Evolutionary conservation across 2,113 vertebrate genomes (phyloP), one percentile per base, ranked within the genome.

Genomic region (Leptobrachium ailaonicum): DNA sequence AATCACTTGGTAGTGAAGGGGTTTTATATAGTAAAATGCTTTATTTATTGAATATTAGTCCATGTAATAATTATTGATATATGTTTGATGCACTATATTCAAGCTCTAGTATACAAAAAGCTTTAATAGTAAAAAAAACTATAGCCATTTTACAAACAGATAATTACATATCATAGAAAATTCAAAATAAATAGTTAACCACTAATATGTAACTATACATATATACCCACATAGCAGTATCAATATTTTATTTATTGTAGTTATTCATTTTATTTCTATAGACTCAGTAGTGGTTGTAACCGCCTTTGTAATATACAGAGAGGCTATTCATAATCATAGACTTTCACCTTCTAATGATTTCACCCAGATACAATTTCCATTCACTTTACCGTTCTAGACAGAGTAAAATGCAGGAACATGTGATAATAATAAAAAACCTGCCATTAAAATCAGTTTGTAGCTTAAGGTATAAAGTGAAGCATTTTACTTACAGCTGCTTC

Each of bases 401-500:
- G 64, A 40, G 45, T 41, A 73, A 73, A 67, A 80, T 10, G 41
- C 50, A 80, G n/a, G 47, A 80, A 73, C 78, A 80, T 67, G 73
- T 80, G 77, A 73, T 63, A 41, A 45, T 66, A 73, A 73, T 73
- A 73, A 80, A 60, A 40, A 42, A 32, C 41, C 41, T 74, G 64
- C 53, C 78, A 73, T 73, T 80, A 79, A 73, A 79, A 2, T 43
- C 41, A 41, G 62, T 45, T 73, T 67, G 50, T 68, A 80, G 78
- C 78, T 80, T 68, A 74, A 80, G 78, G 78, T 74, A 80, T 74
- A 80, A 80, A 68, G 53, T 60, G 68, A 68, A 67, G 42, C 8
- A 68, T 74, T 76, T 74, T 80, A 41, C 63, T 41, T 67, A 68
- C 78, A 80, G 78, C 78, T 80, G 78, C 78, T 80, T 80, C 71